Percentiles rank a stretch among this genome's conserved stretches.
These are phyloP conservation scores for Microtus montanus DNA, from an alignment of 2,113 vertebrate genomes.

Conservation along the genomic window DNA sequence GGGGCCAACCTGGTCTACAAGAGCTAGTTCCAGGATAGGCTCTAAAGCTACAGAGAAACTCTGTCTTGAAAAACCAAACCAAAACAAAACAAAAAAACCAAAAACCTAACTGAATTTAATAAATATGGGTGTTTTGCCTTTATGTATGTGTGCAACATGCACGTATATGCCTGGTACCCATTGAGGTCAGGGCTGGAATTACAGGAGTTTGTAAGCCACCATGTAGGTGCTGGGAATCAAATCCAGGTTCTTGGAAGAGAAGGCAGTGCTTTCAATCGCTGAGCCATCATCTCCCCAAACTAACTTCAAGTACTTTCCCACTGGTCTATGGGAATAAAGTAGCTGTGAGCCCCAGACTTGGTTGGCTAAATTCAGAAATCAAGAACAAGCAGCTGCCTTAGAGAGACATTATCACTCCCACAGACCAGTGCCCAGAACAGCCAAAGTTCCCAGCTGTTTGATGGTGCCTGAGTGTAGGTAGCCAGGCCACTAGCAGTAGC, in stretches of 20 bases:
- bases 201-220: not conserved
- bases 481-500: not conserved
- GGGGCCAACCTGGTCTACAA: too few relatives aligned
- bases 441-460: not conserved
- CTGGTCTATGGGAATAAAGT: not conserved
- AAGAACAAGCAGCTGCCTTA: not conserved
- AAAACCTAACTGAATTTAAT: not conserved
- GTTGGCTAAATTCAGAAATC: not conserved
- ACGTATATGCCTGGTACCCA: not conserved
- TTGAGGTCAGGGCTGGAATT: not conserved
- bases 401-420: not conserved
- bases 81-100: too few relatives aligned
- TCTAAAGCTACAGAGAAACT: too few relatives aligned
- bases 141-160: not conserved
- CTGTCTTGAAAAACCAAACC: too few relatives aligned
- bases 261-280: not conserved
- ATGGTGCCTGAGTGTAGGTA: rapidly evolving
- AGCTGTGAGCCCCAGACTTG: not conserved
- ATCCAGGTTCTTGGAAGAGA: not conserved
- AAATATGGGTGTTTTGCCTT: not conserved
- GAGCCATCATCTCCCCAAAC: not conserved
- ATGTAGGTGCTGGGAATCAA: too few relatives aligned
- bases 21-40: too few relatives aligned
- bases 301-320: not conserved
- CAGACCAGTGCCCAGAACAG: not conserved